A percentile compares a stretch with the other conserved stretches of the same genome.
Evolutionary conservation across 2,888 invertebrate species (phyloP).

Genomic region (Stratiomys singularior): DNA sequence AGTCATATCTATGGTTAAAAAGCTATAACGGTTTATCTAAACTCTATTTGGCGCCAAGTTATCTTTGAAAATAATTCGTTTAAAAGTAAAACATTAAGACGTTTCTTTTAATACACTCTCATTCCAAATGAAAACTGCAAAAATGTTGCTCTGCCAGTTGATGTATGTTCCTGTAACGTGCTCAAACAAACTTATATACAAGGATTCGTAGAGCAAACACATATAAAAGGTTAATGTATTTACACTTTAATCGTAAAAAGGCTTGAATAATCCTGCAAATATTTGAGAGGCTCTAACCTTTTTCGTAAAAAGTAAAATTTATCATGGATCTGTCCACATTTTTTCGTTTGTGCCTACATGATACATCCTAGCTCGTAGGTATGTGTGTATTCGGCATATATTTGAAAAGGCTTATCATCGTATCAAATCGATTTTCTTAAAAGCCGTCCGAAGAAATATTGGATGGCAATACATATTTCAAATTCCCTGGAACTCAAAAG

Average conservation of each 20-base stretch:
- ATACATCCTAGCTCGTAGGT: no score
- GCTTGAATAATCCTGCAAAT: conserved; percentile 29
- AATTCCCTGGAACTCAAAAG: neutral
- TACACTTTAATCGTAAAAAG: conserved; percentile 24
- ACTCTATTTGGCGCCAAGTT: no score
- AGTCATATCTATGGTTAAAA: no score
- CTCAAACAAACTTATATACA: neutral
- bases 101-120: no score
- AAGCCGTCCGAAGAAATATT: neutral
- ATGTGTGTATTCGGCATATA: neutral
- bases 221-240: conserved; percentile 33
- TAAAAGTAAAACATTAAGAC: no score
- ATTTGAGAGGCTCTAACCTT: conserved; percentile 3
- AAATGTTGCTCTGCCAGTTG: neutral
- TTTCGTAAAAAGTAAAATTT: neutral
- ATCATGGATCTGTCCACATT: no score
- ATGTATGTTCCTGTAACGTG: neutral
- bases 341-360: no score
- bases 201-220: conserved; percentile 1
- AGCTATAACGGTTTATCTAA: no score
- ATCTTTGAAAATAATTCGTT: no score
- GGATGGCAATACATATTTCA: neutral
- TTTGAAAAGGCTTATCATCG: conserved; percentile 26
- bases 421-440: conserved; percentile 22
- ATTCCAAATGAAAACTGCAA: no score